Base-by-base conservation (phyloP, 2,797 vertebrate species). In the Ciconia nigra region DNA sequence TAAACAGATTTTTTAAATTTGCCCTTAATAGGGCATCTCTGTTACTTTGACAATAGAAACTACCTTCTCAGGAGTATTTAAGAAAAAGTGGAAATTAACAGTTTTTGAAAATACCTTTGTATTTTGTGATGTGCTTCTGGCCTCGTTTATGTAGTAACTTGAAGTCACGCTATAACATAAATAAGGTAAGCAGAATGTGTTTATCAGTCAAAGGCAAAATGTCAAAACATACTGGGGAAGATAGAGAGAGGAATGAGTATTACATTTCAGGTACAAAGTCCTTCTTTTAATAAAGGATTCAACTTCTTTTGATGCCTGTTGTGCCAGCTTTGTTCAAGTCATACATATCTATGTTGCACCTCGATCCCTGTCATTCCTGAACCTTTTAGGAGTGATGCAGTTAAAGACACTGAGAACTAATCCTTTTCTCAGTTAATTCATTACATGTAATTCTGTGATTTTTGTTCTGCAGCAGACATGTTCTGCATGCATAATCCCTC, bases 11-110 rank as follows among this genome's bases (percentile, higher is more conserved):
- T 93, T 73, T 25, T 2, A 81, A 70, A 51, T 51, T 78, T 90
- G 61, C 81, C 69, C 46, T 63, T 80, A 73, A 29, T 71, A 87
- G 88, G 83, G 77, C 80, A 90, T 78, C 42, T 94, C 54, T 88
- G 5, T 81, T 90, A 80, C 83, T 94, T 37, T 24, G 37, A 71
- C 44, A 77, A 24, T n/a, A 79, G 63, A 62, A 89, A 44, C 37
- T 57, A 62, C n/a, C 41, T 92, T 96, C 93, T 96, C 90, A 93
- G 93, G 93, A 90, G 12, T 87, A 90, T 76, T 69, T 59, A 73
- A 61, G 20, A 92, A 20, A 62, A 93, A 76, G 58, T 73, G 41
- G 39, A 96, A 96, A 80, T 61, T 87, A 93, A 41, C 11, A 79
- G 47, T 29, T 97, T 79, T 89, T 78, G 49, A 80, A 93, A 94